Evolutionary conservation across 2,888 invertebrate species (phyloP), one percentile per base, ranked within the genome.

Genomic region (Mesoligia furuncula): DNA sequence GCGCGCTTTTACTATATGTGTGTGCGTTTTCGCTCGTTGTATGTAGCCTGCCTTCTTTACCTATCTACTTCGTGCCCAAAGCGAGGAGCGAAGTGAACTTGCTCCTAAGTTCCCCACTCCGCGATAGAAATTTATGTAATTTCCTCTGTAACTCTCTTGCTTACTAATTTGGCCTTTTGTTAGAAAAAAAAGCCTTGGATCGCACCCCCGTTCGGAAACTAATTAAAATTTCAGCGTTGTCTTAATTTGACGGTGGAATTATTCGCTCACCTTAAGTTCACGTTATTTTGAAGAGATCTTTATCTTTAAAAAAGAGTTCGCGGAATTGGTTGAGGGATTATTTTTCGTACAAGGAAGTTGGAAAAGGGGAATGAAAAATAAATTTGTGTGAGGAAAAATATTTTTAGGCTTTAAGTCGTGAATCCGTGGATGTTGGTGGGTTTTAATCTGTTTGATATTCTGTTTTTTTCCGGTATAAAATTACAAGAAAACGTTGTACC

Each of bases 121-220:
- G 24, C 39, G 80, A 81, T 87, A 87, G 85, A 88, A 88, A 87
- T 88, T 88, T 88, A 85, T 87, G 87, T 88, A 85, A 87, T 87
- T 88, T 88, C 80, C 87, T 87, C 69, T 42, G 83, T 75, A 82
- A 80, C 78, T 70, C 57, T 24, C 75, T 73, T 83, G 88, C 87
- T 82, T 88, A 86, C 88, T 88, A 89, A 89, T 88, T 88, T 85
- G 74, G 75, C 20, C 73, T 62, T 87, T 84, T 87, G 85, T 88
- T 73, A 77, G 71, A 74, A 68, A 84, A 88, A 81, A 87, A 87
- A 83, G 20, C 45, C 73, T 75, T 39, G 69, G 72, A 81, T 74
- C 71, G 76, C 31, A 74, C 51, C 72, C 67, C 59, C 81, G 75
- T 85, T 87, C 70, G 84, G 78, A 87, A 88, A 88, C 85, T 88